These are phyloP conservation scores for Calephelis perditalis DNA, from an alignment of 2,888 invertebrate species.

Conservation along the genomic window DNA sequence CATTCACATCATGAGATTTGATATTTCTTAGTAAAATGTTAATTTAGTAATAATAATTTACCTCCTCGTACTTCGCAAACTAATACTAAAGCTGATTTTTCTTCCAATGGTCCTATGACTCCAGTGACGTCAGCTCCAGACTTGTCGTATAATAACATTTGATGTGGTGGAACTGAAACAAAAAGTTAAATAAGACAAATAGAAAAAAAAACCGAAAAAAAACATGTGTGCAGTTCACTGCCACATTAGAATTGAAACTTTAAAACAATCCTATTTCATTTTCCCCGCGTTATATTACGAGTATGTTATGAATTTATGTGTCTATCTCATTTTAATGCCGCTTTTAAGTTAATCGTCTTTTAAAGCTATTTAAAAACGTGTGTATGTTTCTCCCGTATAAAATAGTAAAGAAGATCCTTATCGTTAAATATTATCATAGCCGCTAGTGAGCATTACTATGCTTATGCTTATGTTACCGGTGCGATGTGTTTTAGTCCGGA, in stretches of 20 bases:
- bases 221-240: background rate
- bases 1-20: too few species aligned
- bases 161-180: constrained; percentile 91
- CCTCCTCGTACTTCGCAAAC: constrained; percentile 94
- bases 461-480: too few species aligned
- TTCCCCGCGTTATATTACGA: too few species aligned
- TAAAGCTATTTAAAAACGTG: too few species aligned
- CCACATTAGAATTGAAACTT: background rate
- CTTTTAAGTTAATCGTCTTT: background rate
- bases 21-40: too few species aligned
- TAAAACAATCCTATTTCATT: too few species aligned
- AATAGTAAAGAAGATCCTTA: too few species aligned
- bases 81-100: constrained; percentile 87
- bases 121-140: constrained; percentile 89
- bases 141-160: constrained; percentile 89
- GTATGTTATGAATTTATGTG: background rate
- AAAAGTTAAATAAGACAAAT: constrained; percentile 22
- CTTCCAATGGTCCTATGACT: constrained; percentile 88
- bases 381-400: too few species aligned
- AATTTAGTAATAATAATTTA: constrained; percentile 64
- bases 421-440: too few species aligned
- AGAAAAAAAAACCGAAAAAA: background rate
- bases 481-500: too few species aligned
- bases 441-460: too few species aligned
- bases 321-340: background rate